These are phyloP conservation scores for Pseudorasbora parva DNA, from an alignment of 2,113 vertebrate species.

Conservation along the genomic window DNA sequence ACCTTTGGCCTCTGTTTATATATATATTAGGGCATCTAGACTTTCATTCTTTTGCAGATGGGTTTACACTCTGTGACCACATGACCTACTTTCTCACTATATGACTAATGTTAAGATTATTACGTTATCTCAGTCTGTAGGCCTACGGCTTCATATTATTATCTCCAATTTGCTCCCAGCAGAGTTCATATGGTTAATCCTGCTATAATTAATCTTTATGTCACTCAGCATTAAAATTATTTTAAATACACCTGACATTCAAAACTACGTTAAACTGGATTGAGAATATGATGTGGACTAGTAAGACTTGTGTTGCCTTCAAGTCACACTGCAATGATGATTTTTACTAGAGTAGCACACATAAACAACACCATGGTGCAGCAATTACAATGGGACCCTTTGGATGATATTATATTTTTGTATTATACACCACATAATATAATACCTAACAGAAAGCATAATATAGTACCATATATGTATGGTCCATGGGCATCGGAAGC, in stretches of 20 bases:
- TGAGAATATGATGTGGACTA: not conserved
- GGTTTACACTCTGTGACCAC: slow-evolving; percentile 48
- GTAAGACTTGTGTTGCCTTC: not conserved
- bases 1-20: slow-evolving; percentile 6
- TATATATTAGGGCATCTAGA: not conserved
- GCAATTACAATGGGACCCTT: too few species aligned
- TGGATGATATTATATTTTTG: too few species aligned
- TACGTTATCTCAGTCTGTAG: slow-evolving; percentile 62
- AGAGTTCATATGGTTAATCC: slow-evolving; percentile 62
- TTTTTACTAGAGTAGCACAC: not conserved
- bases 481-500: too few species aligned
- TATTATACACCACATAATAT: too few species aligned
- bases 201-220: slow-evolving; percentile 61
- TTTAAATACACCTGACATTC: slow-evolving; percentile 17
- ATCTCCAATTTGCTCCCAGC: slow-evolving; percentile 61
- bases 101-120: slow-evolving; percentile 58
- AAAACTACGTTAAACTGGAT: slow-evolving; percentile 29
- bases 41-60: slow-evolving; percentile 43
- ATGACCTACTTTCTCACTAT: slow-evolving; percentile 42
- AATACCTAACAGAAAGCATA: too few species aligned
- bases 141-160: slow-evolving; percentile 49
- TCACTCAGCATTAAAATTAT: slow-evolving; percentile 52
- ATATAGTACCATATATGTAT: too few species aligned
- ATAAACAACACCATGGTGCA: too few species aligned
- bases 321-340: not conserved